Evolutionary conservation across 2,113 vertebrate genomes (phyloP).

Genomic region (Antechinus flavipes): DNA sequence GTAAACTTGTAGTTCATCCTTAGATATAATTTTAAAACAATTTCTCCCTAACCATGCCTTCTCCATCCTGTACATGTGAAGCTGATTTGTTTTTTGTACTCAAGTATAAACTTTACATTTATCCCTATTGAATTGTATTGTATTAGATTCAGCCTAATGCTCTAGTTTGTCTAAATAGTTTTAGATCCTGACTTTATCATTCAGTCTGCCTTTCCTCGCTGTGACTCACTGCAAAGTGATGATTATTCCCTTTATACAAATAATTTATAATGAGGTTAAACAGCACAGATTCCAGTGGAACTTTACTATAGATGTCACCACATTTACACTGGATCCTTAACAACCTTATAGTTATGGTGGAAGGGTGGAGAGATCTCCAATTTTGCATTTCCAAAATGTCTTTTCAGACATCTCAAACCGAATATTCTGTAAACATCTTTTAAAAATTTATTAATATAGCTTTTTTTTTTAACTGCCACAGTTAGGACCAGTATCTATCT

Average conservation of each 20-base stretch:
- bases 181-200: not conserved
- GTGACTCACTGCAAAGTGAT: not conserved
- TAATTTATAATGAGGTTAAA: not conserved
- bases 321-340: not conserved
- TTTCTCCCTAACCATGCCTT: not conserved
- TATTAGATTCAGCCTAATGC: not conserved
- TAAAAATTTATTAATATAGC: too few relatives aligned
- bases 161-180: not conserved
- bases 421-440: too few relatives aligned
- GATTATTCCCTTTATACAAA: not conserved
- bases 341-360: not conserved
- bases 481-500: too few relatives aligned
- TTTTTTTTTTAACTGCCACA: too few relatives aligned
- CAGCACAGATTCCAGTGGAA: not conserved
- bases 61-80: not conserved
- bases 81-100: not conserved
- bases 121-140: not conserved
- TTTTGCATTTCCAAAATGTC: too few relatives aligned
- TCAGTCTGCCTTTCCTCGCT: not conserved
- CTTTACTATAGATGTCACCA: not conserved
- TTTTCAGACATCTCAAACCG: too few relatives aligned
- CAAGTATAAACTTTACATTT: not conserved
- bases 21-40: not conserved
- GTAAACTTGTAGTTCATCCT: not conserved
- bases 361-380: not conserved